Evolutionary conservation across 2,113 vertebrate genomes (phyloP).

Genomic region (Pterocles orientalis): DNA sequence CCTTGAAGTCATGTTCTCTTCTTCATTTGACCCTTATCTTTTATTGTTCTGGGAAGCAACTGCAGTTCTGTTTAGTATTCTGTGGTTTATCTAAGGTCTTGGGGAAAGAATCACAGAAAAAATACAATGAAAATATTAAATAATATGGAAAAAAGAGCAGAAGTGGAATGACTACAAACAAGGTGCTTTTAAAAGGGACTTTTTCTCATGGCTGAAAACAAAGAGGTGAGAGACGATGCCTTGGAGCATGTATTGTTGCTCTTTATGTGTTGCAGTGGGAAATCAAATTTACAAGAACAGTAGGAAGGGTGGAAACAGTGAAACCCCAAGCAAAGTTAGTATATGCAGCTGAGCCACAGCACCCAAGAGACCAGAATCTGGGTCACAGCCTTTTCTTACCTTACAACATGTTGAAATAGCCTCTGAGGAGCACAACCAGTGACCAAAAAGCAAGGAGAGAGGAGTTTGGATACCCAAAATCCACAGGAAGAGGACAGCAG

Average conservation of each 20-base stretch:
- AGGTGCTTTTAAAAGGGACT: neutral
- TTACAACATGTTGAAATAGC: conserved; percentile 36
- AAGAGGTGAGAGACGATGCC: conserved; percentile 32
- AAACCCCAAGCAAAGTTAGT: conserved; percentile 62
- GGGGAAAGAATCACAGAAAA: neutral
- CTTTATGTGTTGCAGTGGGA: conserved; percentile 61
- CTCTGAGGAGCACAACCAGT: conserved; percentile 3
- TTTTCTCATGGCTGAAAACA: conserved; percentile 19
- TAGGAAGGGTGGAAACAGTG: conserved; percentile 57
- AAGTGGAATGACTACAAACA: neutral
- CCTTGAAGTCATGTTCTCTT: conserved; percentile 18
- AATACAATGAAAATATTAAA: neutral
- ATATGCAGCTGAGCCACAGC: conserved; percentile 53
- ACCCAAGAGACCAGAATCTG: conserved; percentile 69
- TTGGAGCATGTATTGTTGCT: conserved; percentile 47
- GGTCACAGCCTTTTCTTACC: conserved; percentile 62
- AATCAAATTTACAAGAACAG: conserved; percentile 66
- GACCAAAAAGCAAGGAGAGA: conserved; percentile 39
- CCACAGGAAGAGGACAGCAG: neutral
- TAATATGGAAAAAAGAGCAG: neutral
- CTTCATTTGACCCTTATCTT: conserved; percentile 47
- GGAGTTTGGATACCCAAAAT: neutral
- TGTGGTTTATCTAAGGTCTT: neutral
- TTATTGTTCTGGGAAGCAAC: neutral
- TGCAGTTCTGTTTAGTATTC: neutral